Percentiles rank a stretch among this genome's conserved stretches.
Conservation (phyloP, 2,113 vertebrate species). For the Clupea harengus region DNA sequence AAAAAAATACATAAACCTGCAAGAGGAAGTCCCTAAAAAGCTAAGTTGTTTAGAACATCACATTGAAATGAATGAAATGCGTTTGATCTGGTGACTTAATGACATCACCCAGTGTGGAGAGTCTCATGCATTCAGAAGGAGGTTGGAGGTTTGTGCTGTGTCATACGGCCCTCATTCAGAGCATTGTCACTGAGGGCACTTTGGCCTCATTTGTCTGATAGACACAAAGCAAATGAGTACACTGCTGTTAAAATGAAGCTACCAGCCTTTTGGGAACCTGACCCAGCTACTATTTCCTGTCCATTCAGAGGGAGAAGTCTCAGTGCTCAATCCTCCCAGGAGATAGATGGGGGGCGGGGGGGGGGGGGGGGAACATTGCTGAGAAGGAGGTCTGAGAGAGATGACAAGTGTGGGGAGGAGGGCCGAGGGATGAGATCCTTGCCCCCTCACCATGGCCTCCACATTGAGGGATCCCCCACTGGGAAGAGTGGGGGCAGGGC, state of each 20-base stretch:
- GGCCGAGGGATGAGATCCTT: not conserved
- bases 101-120: not conserved
- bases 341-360: slow-evolving; percentile 47
- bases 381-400: slow-evolving; percentile 35
- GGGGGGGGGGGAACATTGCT: slow-evolving; percentile 47
- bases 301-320: slow-evolving; percentile 39
- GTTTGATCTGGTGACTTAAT: not conserved
- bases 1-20: not conserved
- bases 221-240: slow-evolving; percentile 16
- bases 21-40: not conserved
- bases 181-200: slow-evolving; percentile 5
- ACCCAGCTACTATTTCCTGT: slow-evolving; percentile 43
- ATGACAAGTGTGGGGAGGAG: slow-evolving; percentile 16
- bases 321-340: slow-evolving; percentile 41
- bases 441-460: slow-evolving; percentile 59
- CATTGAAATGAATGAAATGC: not conserved
- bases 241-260: slow-evolving; percentile 44
- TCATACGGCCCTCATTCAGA: not conserved
- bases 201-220: not conserved
- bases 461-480: slow-evolving; percentile 58
- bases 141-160: not conserved
- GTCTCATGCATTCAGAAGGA: not conserved
- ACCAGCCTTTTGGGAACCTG: slow-evolving; percentile 29
- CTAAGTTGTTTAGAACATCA: not conserved
- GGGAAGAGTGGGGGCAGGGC: slow-evolving; percentile 45